These are phyloP conservation scores for Salminus brasiliensis DNA, from an alignment of 2,113 vertebrate species.

Conservation along the genomic window DNA sequence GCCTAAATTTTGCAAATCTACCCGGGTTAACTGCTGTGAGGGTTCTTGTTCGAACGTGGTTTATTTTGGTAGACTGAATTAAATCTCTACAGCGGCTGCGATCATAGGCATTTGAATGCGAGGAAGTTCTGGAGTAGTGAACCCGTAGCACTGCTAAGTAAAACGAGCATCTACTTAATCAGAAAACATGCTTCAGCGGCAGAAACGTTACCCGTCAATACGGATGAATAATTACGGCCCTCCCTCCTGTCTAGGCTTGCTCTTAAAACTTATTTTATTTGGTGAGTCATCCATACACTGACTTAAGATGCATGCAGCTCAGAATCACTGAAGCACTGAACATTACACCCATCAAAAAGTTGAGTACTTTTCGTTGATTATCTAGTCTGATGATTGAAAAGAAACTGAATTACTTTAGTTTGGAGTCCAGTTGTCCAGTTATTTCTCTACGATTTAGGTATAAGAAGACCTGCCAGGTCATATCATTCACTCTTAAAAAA, in stretches of 20 bases:
- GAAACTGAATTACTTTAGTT: too few relatives aligned
- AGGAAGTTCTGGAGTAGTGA: not conserved
- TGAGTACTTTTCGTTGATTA: not conserved
- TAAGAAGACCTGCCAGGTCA: too few relatives aligned
- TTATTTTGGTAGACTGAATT: conserved; percentile 10
- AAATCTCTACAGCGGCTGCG: not conserved
- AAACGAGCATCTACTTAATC: not conserved
- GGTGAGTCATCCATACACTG: not conserved
- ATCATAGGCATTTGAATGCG: not conserved
- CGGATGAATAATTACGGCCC: not conserved
- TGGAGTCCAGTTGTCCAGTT: too few relatives aligned
- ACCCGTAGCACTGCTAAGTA: not conserved
- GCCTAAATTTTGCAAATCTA: not conserved
- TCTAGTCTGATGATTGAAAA: not conserved
- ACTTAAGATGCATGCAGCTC: not conserved
- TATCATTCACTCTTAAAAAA: too few relatives aligned
- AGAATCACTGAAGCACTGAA: not conserved
- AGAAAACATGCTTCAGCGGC: not conserved
- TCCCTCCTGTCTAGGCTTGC: not conserved
- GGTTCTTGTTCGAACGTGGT: not conserved
- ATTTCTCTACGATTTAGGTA: too few relatives aligned
- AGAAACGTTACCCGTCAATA: not conserved
- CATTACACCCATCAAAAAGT: not conserved
- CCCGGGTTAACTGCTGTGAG: not conserved
- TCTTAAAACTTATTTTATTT: not conserved